These are phyloP conservation scores for Sinella curviseta DNA, from an alignment of 1,140 invertebrate species.

Conservation along the genomic window DNA sequence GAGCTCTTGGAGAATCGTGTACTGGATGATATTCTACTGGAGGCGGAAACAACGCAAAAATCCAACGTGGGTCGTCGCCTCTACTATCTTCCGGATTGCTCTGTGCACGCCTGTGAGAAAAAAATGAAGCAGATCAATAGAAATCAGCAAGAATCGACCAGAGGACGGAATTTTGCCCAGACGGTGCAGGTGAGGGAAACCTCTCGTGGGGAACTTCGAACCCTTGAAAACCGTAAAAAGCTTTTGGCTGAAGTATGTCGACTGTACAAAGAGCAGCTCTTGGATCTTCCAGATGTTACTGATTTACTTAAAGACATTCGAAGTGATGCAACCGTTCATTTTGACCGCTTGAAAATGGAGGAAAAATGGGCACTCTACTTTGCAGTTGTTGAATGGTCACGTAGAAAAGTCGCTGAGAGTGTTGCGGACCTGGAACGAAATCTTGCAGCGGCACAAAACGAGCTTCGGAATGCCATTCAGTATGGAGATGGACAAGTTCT, in stretches of 20 bases:
- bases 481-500: conserved; percentile 31
- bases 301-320: not conserved
- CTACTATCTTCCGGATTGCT: not conserved
- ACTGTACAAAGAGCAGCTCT: not conserved
- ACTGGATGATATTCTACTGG: conserved; percentile 36
- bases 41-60: conserved; percentile 26
- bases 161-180: not conserved
- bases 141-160: not conserved
- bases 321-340: conserved; percentile 5
- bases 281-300: conserved; percentile 14
- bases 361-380: conserved; percentile 43
- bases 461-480: not conserved
- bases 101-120: not conserved
- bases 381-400: conserved; percentile 33
- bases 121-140: not conserved
- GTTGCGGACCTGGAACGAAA: not conserved
- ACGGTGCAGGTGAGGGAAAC: not conserved
- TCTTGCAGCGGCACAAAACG: conserved; percentile 29
- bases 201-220: not conserved
- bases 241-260: not conserved
- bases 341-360: not conserved
- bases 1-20: conserved; percentile 40
- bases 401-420: not conserved
- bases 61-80: not conserved
- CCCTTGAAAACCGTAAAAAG: not conserved